Conservation (phyloP, 2,113 vertebrate species). For the Neolamprologus falcicula region DNA sequence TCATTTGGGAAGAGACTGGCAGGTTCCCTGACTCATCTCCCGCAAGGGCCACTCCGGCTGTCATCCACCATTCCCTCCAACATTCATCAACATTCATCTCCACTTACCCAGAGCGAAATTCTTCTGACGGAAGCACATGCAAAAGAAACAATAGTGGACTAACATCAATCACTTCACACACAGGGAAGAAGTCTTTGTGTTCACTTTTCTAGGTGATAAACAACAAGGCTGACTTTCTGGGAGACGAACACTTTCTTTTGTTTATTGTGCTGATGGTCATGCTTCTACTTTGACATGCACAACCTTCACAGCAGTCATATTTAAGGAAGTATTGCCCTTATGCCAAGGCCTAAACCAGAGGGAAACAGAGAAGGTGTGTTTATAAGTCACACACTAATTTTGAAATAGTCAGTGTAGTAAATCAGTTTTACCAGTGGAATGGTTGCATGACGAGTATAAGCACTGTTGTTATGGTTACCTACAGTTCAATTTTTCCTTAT, state of each 20-base stretch:
- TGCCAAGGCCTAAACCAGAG: background rate
- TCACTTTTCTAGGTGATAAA: background rate
- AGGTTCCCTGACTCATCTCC: conserved; percentile 15
- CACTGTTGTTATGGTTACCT: background rate
- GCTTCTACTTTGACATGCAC: background rate
- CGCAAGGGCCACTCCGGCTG: conserved; percentile 26
- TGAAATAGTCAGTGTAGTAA: background rate
- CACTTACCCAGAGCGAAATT: background rate
- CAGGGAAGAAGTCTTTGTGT: background rate
- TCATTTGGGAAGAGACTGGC: conserved; percentile 43
- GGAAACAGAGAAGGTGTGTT: background rate
- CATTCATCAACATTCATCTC: conserved; percentile 55
- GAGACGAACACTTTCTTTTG: background rate
- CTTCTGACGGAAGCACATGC: conserved; percentile 21
- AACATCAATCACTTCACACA: background rate
- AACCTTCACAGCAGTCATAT: background rate
- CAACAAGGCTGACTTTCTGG: background rate
- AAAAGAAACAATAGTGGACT: background rate
- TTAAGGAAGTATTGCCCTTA: background rate
- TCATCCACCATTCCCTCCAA: conserved; percentile 12
- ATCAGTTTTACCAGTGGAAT: background rate
- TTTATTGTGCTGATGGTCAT: background rate
- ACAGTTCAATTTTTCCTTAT: background rate
- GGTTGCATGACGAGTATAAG: background rate
- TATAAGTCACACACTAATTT: background rate